These are phyloP conservation scores for Rhadina sibilatrix DNA, from an alignment of 2,113 vertebrate species.

Conservation along the genomic window DNA sequence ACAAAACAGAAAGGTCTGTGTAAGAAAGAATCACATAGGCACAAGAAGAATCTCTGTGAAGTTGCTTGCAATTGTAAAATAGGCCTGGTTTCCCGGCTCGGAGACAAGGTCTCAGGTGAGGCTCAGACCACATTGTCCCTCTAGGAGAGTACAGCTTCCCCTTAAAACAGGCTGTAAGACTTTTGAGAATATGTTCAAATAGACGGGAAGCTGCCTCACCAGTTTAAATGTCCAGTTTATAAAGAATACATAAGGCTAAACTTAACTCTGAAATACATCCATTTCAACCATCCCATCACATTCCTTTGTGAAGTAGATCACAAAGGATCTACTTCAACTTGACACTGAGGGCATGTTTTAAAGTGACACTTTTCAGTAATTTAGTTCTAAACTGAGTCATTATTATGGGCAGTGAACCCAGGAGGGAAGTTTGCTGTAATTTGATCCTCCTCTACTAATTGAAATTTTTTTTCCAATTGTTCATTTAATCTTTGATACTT, in stretches of 20 bases:
- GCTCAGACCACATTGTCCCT: accelerated
- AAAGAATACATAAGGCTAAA: not conserved
- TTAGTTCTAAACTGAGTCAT: not conserved
- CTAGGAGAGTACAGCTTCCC: not conserved
- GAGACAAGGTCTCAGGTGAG: not conserved
- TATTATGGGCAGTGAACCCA: not conserved
- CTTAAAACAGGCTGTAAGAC: not conserved
- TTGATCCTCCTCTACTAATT: not conserved
- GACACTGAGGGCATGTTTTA: not conserved
- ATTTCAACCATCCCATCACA: not conserved
- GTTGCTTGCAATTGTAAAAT: not conserved
- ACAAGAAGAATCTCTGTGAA: not conserved
- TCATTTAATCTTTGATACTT: not conserved
- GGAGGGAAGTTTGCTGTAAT: not conserved
- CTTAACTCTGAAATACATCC: not conserved
- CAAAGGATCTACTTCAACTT: not conserved
- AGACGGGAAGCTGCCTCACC: not conserved
- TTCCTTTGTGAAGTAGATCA: too few relatives aligned
- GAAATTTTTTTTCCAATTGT: not conserved
- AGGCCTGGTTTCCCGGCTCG: not conserved
- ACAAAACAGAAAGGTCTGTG: not conserved
- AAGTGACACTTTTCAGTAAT: not conserved
- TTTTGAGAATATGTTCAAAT: not conserved
- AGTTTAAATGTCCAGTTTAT: not conserved
- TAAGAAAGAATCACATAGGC: not conserved